A percentile compares a stretch with the other conserved stretches of the same genome.
phyloP scores from a whole-genome alignment of 2,888 invertebrate species.

The Drosophila imparisetae region DNA sequence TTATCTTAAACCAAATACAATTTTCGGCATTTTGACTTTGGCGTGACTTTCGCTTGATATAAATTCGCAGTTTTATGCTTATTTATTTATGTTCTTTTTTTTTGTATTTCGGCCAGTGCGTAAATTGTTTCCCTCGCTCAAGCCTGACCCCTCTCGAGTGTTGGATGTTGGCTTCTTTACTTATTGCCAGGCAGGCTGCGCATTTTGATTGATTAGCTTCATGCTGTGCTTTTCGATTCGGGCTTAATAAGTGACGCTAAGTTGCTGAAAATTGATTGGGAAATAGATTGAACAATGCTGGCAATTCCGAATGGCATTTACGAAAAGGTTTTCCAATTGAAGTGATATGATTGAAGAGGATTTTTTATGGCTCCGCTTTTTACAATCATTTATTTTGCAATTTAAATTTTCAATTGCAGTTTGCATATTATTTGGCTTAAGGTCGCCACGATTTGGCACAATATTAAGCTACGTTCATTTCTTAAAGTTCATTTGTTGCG shows the following conservation, averaged over 20 bases:
- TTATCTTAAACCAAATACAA: slow-evolving; percentile 17
- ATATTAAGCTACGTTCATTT: slow-evolving; percentile 31
- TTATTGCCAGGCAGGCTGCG: slow-evolving; percentile 46
- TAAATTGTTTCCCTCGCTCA: slow-evolving; percentile 16
- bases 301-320: slow-evolving; percentile 4
- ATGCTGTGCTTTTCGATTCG: slow-evolving; percentile 12
- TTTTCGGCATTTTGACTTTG: slow-evolving; percentile 28
- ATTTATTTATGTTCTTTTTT: slow-evolving; percentile 41
- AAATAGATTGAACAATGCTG: slow-evolving; percentile 38
- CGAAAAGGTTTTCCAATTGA: neutral
- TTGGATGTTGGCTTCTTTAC: slow-evolving; percentile 11
- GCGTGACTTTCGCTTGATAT: slow-evolving; percentile 21
- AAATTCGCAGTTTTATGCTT: slow-evolving; percentile 41
- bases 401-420: slow-evolving; percentile 1
- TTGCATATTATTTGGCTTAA: slow-evolving; percentile 9
- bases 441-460: slow-evolving; percentile 1
- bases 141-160: neutral
- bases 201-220: slow-evolving; percentile 67
- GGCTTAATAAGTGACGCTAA: slow-evolving; percentile 14
- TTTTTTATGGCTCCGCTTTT: slow-evolving; percentile 2
- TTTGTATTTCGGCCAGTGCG: slow-evolving; percentile 22
- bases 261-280: slow-evolving; percentile 51
- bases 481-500: slow-evolving; percentile 14
- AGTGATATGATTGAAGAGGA: slow-evolving; percentile 37
- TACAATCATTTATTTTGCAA: slow-evolving; percentile 1